These are phyloP conservation scores for Globodera rostochiensis DNA, from an alignment of 1,140 invertebrate genomes.

Conservation along the genomic window DNA sequence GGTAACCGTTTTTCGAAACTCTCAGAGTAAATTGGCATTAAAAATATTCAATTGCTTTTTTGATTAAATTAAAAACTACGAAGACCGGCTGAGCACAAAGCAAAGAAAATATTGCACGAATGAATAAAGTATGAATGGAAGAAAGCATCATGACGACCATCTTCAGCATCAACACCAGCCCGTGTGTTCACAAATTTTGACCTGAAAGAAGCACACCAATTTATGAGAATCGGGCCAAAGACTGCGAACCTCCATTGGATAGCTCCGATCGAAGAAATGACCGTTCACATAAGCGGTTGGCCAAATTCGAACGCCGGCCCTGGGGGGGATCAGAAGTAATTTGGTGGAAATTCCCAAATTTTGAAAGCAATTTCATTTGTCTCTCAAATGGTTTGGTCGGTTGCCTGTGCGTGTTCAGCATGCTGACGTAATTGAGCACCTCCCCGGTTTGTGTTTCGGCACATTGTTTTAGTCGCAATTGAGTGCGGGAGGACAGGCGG, in stretches of 20 bases:
- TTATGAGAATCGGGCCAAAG: background rate
- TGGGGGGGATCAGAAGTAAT: conserved; percentile 1
- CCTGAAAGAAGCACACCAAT: conserved; percentile 7
- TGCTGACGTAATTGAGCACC: conserved; percentile 56
- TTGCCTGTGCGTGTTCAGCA: conserved; percentile 50
- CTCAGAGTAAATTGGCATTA: background rate
- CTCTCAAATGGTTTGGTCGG: too few species aligned
- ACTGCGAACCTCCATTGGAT: conserved; percentile 41
- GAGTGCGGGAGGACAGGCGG: conserved; percentile 50
- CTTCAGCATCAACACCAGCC: conserved; percentile 38
- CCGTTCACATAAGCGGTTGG: conserved; percentile 56
- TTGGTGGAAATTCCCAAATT: background rate
- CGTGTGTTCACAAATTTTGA: conserved; percentile 51
- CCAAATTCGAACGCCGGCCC: conserved; percentile 54
- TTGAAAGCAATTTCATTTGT: background rate
- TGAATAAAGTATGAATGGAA: background rate
- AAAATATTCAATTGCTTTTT: background rate
- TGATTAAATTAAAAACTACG: background rate
- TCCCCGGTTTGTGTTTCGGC: conserved; percentile 55
- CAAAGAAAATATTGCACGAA: background rate
- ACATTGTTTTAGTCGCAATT: conserved; percentile 52
- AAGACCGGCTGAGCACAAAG: too few species aligned
- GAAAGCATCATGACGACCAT: too few species aligned
- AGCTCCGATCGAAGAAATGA: conserved; percentile 53
- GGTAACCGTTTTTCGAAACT: too few species aligned